Base-by-base conservation (phyloP, 1,140 invertebrate species). In the Drosophila willistoni region DNA sequence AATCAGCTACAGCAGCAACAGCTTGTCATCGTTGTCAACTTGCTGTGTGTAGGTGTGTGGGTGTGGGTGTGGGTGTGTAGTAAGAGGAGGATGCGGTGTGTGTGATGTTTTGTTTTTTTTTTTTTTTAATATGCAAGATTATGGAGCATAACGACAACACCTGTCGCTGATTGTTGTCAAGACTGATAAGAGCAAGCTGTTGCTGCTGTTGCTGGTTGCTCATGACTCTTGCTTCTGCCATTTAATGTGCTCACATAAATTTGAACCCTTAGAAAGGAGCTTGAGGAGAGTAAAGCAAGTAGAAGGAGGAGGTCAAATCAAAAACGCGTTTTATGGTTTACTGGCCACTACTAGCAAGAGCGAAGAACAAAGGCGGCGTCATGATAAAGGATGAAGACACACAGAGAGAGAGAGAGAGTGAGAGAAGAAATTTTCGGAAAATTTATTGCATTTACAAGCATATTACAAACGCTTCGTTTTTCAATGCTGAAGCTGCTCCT, bases 381-480 rank as follows among this genome's bases (percentile, higher is more conserved):
- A 17, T 47, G 17, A 14, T 9, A 47, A 47, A 47, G 14, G 44
- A 47, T 47, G 44, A 47, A 47, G 44, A 19, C 7, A 17, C 6
- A 19, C 2, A 7, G 6, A 47, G 9, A 19, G 2, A 7, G 42
- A 47, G 19, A 19, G 19, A 19, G 19, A 19, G 19, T 2, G 7
- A 9, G 14, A 9, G 17, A 51, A 51, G 44, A 51, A 51, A 51
- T 51, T 51, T 69, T 82, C 70, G 72, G 83, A 44, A 79, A 87
- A 87, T 87, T 87, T 87, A 87, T 87, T 83, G 83, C 83, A 83
- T 82, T 86, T 86, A 87, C 83, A 83, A 86, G 82, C 82, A 87
- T 87, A 85, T 85, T 85, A 85, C 82, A 84, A 84, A 81, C 81
- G 81, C 82, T 73, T 62, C 51, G 51, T 60, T 60, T 68, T 63